Evolutionary conservation across 2,113 vertebrate species (phyloP).

Genomic region (Dicrurus megarhynchus): DNA sequence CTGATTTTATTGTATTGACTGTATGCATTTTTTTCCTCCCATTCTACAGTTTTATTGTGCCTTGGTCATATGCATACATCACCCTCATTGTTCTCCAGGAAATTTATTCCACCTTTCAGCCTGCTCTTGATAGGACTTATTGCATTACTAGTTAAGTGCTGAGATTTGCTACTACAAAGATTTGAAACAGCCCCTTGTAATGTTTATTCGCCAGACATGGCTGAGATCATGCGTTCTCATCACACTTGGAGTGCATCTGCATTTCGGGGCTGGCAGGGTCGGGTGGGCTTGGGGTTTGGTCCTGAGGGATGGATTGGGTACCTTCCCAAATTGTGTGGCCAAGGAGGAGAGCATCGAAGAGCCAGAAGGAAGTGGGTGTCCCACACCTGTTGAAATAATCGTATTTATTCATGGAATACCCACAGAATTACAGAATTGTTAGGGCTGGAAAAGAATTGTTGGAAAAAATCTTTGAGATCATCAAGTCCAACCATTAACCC

Average conservation of each 20-base stretch:
- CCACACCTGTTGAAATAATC: slow-evolving; percentile 34
- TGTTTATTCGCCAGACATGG: slow-evolving; percentile 37
- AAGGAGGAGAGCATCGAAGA: neutral
- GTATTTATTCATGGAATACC: accelerated
- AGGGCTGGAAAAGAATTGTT: too few relatives aligned
- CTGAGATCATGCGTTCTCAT: neutral
- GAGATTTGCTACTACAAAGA: slow-evolving; percentile 66
- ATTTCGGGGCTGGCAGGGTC: neutral
- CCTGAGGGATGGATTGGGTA: accelerated
- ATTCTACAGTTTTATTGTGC: slow-evolving; percentile 78
- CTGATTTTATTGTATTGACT: slow-evolving; percentile 81
- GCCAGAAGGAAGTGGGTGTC: neutral
- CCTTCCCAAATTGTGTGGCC: neutral
- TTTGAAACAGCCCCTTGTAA: slow-evolving; percentile 50
- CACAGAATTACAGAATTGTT: accelerated
- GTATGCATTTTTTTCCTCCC: slow-evolving; percentile 69
- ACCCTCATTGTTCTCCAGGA: slow-evolving; percentile 74
- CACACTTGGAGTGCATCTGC: neutral
- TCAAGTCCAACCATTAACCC: neutral
- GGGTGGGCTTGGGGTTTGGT: neutral
- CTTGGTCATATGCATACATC: slow-evolving; percentile 76
- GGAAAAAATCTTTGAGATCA: neutral
- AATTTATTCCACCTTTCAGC: slow-evolving; percentile 76
- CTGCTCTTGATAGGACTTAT: slow-evolving; percentile 74
- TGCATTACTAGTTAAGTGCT: slow-evolving; percentile 71